A percentile compares a stretch with the other conserved stretches of the same genome.
Evolutionary conservation across 64 coral and sea anemone species (phyloP).

Genomic region (Pachyseris speciosa): DNA sequence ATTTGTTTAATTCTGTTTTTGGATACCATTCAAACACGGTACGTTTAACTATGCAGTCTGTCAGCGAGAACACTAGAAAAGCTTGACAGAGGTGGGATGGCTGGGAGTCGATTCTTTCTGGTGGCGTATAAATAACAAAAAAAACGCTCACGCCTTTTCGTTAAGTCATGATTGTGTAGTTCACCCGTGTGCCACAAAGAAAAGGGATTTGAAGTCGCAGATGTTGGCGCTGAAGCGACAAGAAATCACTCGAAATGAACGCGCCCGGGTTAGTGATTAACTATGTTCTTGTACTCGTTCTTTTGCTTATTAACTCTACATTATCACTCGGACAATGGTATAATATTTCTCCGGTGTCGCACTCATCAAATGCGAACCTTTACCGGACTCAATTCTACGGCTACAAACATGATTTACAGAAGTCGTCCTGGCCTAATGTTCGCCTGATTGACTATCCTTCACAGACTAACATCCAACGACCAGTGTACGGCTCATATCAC

Average conservation of each 20-base stretch:
- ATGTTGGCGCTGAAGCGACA: background rate
- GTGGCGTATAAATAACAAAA: background rate
- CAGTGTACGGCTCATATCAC: no score
- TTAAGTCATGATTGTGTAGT: background rate
- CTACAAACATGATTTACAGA: background rate
- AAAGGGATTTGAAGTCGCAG: background rate
- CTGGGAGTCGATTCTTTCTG: background rate
- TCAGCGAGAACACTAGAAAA: constrained; percentile 31
- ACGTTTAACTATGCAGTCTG: no score
- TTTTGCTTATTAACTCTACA: background rate
- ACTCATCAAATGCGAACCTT: background rate
- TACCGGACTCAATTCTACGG: background rate
- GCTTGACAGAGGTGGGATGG: background rate
- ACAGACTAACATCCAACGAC: no score
- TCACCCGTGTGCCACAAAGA: background rate
- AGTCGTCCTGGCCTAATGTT: no score
- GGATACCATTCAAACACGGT: no score
- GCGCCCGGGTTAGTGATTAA: background rate
- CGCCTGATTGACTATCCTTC: no score
- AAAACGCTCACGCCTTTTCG: background rate
- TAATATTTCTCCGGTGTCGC: background rate
- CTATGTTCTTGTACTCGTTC: background rate
- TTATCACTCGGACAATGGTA: background rate
- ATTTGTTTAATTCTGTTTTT: no score
- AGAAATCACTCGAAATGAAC: background rate